Conservation (phyloP, 2,113 vertebrate genomes). For the Mustela nigripes region DNA sequence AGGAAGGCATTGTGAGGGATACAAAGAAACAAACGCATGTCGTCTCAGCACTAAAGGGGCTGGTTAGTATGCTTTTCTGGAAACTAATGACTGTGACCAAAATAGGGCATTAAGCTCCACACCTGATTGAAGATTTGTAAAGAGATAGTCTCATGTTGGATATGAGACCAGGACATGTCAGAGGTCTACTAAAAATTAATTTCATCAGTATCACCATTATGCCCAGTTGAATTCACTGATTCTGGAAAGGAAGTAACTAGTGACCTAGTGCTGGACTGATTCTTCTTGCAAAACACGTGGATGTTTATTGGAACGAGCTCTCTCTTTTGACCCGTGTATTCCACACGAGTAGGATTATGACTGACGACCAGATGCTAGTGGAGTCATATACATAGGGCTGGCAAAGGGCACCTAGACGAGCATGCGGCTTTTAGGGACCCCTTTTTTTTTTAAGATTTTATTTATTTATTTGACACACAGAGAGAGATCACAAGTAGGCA, state of each 20-base stretch:
- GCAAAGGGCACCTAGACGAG: background rate
- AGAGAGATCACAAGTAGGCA: too few species aligned
- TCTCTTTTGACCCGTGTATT: background rate
- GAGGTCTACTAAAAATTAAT: slow-evolving; percentile 12
- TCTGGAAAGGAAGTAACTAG: slow-evolving; percentile 15
- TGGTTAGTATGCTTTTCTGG: slow-evolving; percentile 48
- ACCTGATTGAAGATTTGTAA: slow-evolving; percentile 6
- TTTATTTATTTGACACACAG: too few species aligned
- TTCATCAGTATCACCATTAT: background rate
- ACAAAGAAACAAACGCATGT: background rate
- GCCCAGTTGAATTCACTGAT: slow-evolving; percentile 21
- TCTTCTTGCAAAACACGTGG: background rate
- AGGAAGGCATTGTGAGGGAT: background rate
- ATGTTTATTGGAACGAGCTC: background rate
- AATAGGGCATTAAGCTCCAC: slow-evolving; percentile 1
- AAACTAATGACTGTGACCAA: slow-evolving; percentile 11
- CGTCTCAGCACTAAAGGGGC: background rate
- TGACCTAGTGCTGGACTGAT: background rate
- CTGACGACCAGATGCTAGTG: background rate
- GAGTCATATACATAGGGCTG: background rate
- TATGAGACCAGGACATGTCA: background rate
- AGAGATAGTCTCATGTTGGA: background rate
- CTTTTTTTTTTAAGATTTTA: background rate
- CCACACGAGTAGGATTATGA: background rate
- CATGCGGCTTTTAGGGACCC: background rate